Evolutionary conservation across 2,797 vertebrate genomes (phyloP).

Genomic region (Chaetodon trifasciatus): DNA sequence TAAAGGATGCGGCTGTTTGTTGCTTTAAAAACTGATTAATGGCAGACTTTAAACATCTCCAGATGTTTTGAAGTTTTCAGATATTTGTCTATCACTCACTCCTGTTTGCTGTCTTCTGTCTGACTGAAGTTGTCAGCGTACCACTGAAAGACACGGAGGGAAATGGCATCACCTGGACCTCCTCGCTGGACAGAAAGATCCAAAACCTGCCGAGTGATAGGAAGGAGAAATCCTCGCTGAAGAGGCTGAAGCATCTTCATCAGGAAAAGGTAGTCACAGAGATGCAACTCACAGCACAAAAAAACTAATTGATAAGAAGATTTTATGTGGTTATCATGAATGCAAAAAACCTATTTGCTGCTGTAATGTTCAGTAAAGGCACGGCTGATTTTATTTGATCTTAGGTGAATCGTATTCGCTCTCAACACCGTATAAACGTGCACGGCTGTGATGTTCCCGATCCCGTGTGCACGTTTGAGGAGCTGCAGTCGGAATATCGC

Average conservation of each 20-base stretch:
- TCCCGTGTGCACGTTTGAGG: constrained; percentile 91
- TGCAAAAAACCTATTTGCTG: not conserved
- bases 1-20: constrained; percentile 15
- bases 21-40: not conserved
- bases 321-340: not conserved
- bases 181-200: constrained; percentile 85
- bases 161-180: constrained; percentile 90
- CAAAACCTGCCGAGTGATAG: constrained; percentile 73
- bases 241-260: constrained; percentile 90
- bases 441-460: constrained; percentile 94
- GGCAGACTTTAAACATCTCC: not conserved
- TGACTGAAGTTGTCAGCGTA: constrained; percentile 22
- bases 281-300: not conserved
- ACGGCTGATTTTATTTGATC: constrained; percentile 2
- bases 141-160: constrained; percentile 39
- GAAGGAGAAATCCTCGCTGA: constrained; percentile 84
- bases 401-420: constrained; percentile 91
- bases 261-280: constrained; percentile 89
- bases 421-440: constrained; percentile 90
- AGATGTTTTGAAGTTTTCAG: not conserved
- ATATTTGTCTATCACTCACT: not conserved
- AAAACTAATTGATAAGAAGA: not conserved
- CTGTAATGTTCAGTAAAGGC: not conserved
- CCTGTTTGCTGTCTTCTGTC: constrained; percentile 22
- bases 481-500: constrained; percentile 91